Evolutionary conservation across 2,113 vertebrate species (phyloP).

Genomic region (Carollia perspicillata): DNA sequence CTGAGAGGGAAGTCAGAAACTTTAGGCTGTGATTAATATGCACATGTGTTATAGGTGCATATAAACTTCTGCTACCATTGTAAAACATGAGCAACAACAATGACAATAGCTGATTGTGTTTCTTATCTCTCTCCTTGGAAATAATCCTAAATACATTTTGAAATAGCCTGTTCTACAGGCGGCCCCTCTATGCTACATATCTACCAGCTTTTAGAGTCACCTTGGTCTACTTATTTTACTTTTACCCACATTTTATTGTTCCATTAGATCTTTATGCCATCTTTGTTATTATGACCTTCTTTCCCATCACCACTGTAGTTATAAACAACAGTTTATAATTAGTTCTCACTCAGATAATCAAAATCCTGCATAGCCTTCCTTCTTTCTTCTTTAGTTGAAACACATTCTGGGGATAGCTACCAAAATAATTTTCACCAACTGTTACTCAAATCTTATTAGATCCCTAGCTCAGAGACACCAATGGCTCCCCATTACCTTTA

Average conservation of each 20-base stretch:
- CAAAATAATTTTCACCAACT: neutral
- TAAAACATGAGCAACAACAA: neutral
- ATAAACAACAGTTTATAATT: neutral
- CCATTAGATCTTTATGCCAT: neutral
- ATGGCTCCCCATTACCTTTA: neutral
- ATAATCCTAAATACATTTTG: neutral
- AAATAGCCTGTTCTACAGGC: neutral
- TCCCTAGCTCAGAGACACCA: neutral
- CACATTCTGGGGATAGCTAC: neutral
- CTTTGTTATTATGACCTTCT: neutral
- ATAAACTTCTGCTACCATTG: neutral
- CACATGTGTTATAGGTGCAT: fast-evolving
- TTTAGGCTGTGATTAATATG: neutral
- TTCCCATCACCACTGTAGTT: neutral
- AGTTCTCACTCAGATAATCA: neutral
- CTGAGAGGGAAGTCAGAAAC: neutral
- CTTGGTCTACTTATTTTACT: neutral
- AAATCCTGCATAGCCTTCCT: neutral
- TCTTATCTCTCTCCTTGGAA: neutral
- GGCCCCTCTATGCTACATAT: fast-evolving
- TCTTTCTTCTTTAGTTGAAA: neutral
- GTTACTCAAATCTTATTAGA: neutral
- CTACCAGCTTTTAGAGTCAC: neutral
- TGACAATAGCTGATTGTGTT: neutral
- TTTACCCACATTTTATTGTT: neutral